These are phyloP conservation scores for Steinernema khuongi DNA, from an alignment of 1,140 invertebrate genomes.

Conservation along the genomic window DNA sequence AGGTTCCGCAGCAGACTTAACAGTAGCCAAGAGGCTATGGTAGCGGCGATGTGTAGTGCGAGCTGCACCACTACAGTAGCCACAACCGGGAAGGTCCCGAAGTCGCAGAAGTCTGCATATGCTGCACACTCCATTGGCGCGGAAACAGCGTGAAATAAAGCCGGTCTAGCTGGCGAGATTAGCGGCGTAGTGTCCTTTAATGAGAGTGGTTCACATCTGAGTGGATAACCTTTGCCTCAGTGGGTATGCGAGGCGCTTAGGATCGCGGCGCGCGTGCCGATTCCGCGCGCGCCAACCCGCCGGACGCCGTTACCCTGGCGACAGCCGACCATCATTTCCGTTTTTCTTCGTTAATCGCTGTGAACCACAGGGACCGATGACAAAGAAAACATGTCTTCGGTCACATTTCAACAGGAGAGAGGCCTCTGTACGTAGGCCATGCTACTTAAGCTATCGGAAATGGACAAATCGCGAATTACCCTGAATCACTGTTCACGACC, in stretches of 20 bases:
- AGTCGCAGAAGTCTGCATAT: neutral
- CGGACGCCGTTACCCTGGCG: neutral
- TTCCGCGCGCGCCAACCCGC: neutral
- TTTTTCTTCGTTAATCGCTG: neutral
- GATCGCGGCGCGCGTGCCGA: neutral
- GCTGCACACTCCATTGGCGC: neutral
- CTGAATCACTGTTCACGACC: too few relatives aligned
- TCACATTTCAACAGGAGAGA: neutral
- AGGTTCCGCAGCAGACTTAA: neutral
- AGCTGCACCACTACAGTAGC: neutral
- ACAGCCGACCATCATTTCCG: neutral
- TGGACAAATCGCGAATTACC: too few relatives aligned
- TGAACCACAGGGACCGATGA: too few relatives aligned
- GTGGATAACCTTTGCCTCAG: neutral
- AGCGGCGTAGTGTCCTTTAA: neutral
- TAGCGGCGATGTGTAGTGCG: neutral
- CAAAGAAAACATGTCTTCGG: neutral
- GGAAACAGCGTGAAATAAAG: too few relatives aligned
- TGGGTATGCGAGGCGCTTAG: neutral
- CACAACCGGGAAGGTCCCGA: neutral
- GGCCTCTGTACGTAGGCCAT: too few relatives aligned
- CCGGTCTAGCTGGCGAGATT: too few relatives aligned
- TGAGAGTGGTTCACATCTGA: slow-evolving; percentile 3
- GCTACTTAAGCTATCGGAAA: too few relatives aligned
- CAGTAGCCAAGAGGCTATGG: neutral